Conservation (phyloP, 2,888 invertebrate genomes). For the Hartigia nigra region DNA sequence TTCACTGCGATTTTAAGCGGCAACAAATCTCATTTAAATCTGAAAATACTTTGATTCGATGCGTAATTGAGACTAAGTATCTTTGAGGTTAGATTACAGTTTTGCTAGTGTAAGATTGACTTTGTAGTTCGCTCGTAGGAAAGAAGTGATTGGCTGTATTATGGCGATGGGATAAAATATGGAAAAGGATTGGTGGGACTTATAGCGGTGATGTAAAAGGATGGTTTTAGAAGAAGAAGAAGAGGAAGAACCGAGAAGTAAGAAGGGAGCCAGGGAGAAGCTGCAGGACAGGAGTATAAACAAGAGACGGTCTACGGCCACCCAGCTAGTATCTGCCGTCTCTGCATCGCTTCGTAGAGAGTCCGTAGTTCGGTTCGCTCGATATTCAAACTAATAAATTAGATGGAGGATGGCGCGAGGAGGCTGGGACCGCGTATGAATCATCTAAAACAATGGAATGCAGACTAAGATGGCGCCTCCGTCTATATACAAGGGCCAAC, state of each 20-base stretch:
- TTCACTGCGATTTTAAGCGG: background rate
- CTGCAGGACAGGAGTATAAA: constrained; percentile 47
- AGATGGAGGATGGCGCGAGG: constrained; percentile 48
- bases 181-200: background rate
- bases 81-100: background rate
- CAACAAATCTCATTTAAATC: background rate
- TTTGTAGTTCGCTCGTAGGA: background rate
- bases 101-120: background rate
- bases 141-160: background rate
- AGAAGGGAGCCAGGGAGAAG: constrained; percentile 16
- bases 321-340: constrained; percentile 57
- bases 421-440: constrained; percentile 58
- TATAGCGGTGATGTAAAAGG: background rate
- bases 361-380: constrained; percentile 48
- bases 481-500: constrained; percentile 30
- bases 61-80: background rate
- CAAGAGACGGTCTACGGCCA: constrained; percentile 58
- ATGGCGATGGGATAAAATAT: background rate
- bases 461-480: constrained; percentile 63
- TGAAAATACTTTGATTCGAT: background rate
- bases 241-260: constrained; percentile 26
- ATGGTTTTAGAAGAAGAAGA: constrained; percentile 12
- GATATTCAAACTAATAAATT: constrained; percentile 67
- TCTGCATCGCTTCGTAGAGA: constrained; percentile 19
- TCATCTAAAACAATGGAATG: constrained; percentile 67